Evolutionary conservation across 2,113 vertebrate species (phyloP).

Genomic region (Neolamprologus variostigma): DNA sequence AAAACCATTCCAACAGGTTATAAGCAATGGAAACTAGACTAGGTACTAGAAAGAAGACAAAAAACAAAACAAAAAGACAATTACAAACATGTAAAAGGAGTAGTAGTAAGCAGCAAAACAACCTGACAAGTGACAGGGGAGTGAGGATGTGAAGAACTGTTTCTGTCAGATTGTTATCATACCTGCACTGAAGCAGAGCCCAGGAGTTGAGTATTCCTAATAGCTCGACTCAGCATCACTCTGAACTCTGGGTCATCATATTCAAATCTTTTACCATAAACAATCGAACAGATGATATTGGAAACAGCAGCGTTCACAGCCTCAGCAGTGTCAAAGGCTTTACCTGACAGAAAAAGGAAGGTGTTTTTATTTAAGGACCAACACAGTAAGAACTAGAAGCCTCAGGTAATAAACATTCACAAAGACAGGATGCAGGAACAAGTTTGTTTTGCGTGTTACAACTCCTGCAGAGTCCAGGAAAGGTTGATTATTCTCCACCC

Average conservation of each 20-base stretch:
- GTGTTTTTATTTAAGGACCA: not conserved
- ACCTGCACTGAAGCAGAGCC: not conserved
- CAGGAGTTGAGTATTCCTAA: not conserved
- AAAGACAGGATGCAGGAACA: not conserved
- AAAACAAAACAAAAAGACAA: not conserved
- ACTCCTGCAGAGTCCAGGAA: not conserved
- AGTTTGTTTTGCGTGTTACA: not conserved
- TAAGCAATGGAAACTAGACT: not conserved
- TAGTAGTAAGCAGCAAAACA: not conserved
- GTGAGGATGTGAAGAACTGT: not conserved
- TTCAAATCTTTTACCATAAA: not conserved
- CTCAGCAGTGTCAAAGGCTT: not conserved
- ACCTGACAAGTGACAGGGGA: not conserved
- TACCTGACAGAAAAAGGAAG: not conserved
- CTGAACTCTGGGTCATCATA: not conserved
- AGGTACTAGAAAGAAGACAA: not conserved
- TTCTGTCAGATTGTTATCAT: not conserved
- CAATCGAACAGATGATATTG: not conserved
- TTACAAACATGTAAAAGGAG: not conserved
- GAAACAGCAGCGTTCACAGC: not conserved
- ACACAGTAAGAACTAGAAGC: not conserved
- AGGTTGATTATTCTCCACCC: not conserved
- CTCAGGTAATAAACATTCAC: not conserved
- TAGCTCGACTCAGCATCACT: not conserved
- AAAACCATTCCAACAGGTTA: not conserved